Base-by-base conservation (phyloP, 2,888 invertebrate genomes). In the Diarsia rubi region DNA sequence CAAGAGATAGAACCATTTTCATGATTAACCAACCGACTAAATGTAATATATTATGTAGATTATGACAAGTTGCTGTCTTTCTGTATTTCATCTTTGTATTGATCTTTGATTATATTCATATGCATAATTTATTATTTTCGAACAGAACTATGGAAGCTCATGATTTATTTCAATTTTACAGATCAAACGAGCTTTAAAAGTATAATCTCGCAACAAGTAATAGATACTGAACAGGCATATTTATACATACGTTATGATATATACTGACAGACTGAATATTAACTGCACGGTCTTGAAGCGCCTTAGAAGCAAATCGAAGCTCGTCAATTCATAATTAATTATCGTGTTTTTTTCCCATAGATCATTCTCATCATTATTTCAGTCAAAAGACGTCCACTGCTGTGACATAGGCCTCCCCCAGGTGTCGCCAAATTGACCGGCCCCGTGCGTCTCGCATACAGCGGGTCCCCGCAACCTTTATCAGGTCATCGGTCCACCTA, bases 121-220 rank as follows among this genome's bases (percentile, higher is more conserved):
- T 64, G 54, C 24, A 49, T 19, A 37, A 19, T 77, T 65, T 59
- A 65, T 64, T 49, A 70, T 59, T 71, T 76, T 14, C 57, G 9
- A 5, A n/a, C 16, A 44, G 19, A 27, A 14, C 37, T 4, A 21
- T 37, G 8, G 14, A 47, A 24, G 21, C 47, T 44, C 49, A 74
- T 42, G 59, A 49, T 49, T 49, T 74, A 37, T 64, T 73, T 37
- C 68, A 45, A 62, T 60, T 52, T 75, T n/a, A 52, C 31, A 75
- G 60, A 69, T 75, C 75, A 75, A 75, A 75, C 44, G 62, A 45
- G 19, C n/a, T 52, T 67, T 16, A 75, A 68, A 52, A 47, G 42
- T 47, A 42, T 65, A 27, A n/a, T 73, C 27, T 49, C 19, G 9
- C n/a, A 64, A 16, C 64, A 64, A 14, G 64, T 42, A 24, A 19